Percentiles rank a stretch among this genome's conserved stretches.
phyloP scores from a whole-genome alignment of 2,888 invertebrate species.

The Leucoma salicis region DNA sequence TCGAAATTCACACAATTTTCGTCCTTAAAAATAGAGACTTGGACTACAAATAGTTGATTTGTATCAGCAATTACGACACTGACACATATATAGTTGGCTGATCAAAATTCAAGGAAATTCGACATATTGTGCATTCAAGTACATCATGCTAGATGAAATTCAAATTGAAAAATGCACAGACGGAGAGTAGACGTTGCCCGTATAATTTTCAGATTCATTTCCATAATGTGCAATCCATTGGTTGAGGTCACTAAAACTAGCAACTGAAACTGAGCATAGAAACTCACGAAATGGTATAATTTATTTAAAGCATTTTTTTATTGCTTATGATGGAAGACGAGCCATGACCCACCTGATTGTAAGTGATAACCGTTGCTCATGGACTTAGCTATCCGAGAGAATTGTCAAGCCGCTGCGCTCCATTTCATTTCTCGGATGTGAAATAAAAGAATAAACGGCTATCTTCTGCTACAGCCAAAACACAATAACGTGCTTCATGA shows the following conservation, averaged over 20 bases:
- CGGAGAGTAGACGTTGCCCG: slow-evolving; percentile 56
- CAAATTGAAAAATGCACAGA: slow-evolving; percentile 79
- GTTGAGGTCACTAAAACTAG: slow-evolving; percentile 68
- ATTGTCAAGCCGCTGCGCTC: too few species aligned
- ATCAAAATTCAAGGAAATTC: slow-evolving; percentile 81
- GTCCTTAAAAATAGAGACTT: slow-evolving; percentile 23
- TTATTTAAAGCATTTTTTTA: too few species aligned
- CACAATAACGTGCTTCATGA: too few species aligned
- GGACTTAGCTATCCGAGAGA: too few species aligned
- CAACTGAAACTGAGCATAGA: too few species aligned
- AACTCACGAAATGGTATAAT: too few species aligned
- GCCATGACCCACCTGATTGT: too few species aligned
- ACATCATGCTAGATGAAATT: slow-evolving; percentile 68
- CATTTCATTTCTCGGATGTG: too few species aligned
- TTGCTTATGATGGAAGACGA: too few species aligned
- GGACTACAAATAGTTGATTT: slow-evolving; percentile 23
- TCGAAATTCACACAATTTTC: slow-evolving; percentile 39
- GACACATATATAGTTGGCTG: slow-evolving; percentile 58
- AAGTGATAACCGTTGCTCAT: too few species aligned
- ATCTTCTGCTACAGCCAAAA: too few species aligned
- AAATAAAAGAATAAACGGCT: too few species aligned
- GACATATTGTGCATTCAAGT: slow-evolving; percentile 75
- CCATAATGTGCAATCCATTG: slow-evolving; percentile 74
- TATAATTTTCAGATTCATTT: slow-evolving; percentile 79
- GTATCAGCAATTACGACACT: slow-evolving; percentile 45